Percentiles rank a stretch among this genome's conserved stretches.
Conservation (phyloP, 2,113 vertebrate species). For the Cyprinodon brontotheroides region DNA sequence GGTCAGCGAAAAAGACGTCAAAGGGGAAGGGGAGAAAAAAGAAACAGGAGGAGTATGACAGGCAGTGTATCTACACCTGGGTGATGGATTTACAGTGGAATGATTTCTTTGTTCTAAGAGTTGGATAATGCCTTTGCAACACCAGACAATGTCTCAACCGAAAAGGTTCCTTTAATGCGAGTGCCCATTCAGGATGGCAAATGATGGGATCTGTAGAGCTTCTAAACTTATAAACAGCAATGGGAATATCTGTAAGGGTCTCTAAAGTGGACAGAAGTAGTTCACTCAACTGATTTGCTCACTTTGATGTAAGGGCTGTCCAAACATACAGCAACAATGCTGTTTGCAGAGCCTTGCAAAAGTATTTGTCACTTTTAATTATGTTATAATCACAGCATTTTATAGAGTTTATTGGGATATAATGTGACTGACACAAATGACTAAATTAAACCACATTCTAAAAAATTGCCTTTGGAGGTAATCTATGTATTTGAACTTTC, state of each 20-base stretch:
- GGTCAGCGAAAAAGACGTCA: slow-evolving; percentile 45
- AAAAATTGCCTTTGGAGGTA: no score
- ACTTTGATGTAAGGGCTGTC: slow-evolving; percentile 23
- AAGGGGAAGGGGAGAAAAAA: slow-evolving; percentile 22
- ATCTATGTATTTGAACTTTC: no score
- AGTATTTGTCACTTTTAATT: no score
- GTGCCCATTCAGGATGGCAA: slow-evolving; percentile 49
- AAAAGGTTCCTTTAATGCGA: slow-evolving; percentile 47
- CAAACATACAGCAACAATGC: slow-evolving; percentile 42
- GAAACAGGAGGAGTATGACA: slow-evolving; percentile 31
- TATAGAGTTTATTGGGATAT: no score
- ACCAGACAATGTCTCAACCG: slow-evolving; percentile 34
- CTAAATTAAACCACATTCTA: no score
- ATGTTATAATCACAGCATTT: no score
- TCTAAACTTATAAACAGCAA: slow-evolving; percentile 39
- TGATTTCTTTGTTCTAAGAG: slow-evolving; percentile 66
- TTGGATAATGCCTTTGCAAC: slow-evolving; percentile 54
- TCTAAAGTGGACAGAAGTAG: slow-evolving; percentile 30
- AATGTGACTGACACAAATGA: no score
- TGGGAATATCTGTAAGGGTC: slow-evolving; percentile 28
- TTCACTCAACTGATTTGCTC: slow-evolving; percentile 56
- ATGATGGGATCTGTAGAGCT: slow-evolving; percentile 55
- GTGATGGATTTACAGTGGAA: slow-evolving; percentile 73
- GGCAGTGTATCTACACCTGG: slow-evolving; percentile 57
- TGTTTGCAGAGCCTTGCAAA: slow-evolving; percentile 24